A percentile compares a stretch with the other conserved stretches of the same genome.
These are phyloP conservation scores for Atherinomorus stipes DNA, from an alignment of 2,113 vertebrate genomes.

Conservation along the genomic window DNA sequence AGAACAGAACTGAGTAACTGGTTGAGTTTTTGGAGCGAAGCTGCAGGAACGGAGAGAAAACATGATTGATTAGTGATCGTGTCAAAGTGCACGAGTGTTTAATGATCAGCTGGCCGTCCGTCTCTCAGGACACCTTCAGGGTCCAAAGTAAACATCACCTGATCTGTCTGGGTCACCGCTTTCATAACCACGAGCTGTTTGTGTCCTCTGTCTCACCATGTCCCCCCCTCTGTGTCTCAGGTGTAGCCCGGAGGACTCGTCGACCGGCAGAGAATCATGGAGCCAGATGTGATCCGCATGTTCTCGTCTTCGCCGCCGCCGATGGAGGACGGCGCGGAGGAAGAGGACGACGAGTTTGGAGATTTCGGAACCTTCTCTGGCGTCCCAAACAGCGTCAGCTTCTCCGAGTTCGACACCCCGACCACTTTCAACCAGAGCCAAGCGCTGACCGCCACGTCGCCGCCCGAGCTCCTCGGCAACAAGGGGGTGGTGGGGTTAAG, in stretches of 20 bases:
- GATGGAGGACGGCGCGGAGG: conserved; percentile 91
- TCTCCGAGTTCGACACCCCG: conserved; percentile 91
- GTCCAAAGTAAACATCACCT: neutral
- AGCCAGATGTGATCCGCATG: conserved; percentile 96
- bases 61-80: no score
- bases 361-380: conserved; percentile 93
- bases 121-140: no score
- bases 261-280: conserved; percentile 84
- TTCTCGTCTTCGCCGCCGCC: conserved; percentile 98
- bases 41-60: no score
- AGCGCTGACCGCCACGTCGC: conserved; percentile 78
- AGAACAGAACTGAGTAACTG: no score
- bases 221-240: conserved; percentile 66
- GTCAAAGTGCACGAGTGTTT: no score
- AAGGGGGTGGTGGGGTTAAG: conserved; percentile 77
- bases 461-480: conserved; percentile 83
- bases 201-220: no score
- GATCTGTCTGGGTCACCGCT: neutral
- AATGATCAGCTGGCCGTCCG: no score
- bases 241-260: conserved; percentile 76
- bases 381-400: conserved; percentile 88
- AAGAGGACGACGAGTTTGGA: conserved; percentile 95
- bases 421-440: conserved; percentile 82
- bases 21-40: no score
- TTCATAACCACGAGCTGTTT: no score